Evolutionary conservation across 1,140 invertebrate species (phyloP).

Genomic region (Nasonia giraulti): DNA sequence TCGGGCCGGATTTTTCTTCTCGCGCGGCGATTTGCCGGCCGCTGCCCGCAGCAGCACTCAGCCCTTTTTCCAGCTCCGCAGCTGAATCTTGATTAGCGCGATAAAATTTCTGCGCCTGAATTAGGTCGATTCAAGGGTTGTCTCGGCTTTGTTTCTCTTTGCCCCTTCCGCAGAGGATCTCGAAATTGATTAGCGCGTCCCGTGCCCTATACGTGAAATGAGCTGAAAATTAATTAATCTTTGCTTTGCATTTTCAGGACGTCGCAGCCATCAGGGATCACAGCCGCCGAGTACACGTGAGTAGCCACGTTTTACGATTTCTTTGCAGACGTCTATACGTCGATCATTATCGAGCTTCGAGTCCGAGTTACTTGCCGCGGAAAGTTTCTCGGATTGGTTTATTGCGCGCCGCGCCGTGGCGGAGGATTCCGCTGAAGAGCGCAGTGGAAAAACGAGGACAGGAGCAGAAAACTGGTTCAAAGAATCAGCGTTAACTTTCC

Average conservation of each 20-base stretch:
- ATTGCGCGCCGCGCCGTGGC: neutral
- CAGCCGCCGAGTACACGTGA: too few relatives aligned
- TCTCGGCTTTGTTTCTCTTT: neutral
- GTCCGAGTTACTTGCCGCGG: constrained; percentile 26
- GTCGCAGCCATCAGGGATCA: too few relatives aligned
- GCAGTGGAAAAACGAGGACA: constrained; percentile 8
- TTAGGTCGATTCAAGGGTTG: neutral
- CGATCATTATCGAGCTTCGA: constrained; percentile 34
- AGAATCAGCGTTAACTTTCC: constrained; percentile 59
- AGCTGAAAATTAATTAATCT: neutral
- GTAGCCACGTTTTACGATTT: too few relatives aligned
- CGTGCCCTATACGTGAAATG: too few relatives aligned
- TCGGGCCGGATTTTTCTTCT: constrained; percentile 9
- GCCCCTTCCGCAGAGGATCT: neutral
- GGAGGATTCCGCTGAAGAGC: constrained; percentile 37
- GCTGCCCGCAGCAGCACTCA: neutral
- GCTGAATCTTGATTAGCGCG: constrained; percentile 22
- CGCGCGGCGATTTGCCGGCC: neutral
- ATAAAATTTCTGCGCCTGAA: neutral
- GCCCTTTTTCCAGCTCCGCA: neutral
- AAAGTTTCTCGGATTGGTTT: constrained; percentile 42
- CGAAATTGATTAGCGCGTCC: neutral
- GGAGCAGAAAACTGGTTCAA: constrained; percentile 55
- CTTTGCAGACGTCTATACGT: neutral
- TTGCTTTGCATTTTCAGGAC: neutral